Conservation (phyloP, 2,888 invertebrate species). For the Pandemis heparana region DNA sequence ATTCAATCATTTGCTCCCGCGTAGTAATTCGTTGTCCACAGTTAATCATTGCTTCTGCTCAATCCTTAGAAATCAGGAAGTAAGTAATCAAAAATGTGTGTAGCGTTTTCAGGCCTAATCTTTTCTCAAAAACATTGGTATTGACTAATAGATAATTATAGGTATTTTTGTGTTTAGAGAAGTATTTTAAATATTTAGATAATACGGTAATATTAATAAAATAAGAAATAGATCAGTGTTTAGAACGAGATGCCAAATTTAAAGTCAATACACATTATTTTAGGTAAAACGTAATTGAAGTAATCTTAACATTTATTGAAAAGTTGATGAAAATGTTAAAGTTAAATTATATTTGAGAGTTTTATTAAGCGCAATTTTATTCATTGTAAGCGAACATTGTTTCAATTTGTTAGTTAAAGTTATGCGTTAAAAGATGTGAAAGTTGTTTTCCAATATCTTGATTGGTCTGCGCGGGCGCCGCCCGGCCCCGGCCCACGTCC, state of each 20-base stretch:
- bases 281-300: slow-evolving; percentile 85
- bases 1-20: slow-evolving; percentile 47
- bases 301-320: slow-evolving; percentile 84
- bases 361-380: slow-evolving; percentile 85
- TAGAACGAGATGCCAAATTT: slow-evolving; percentile 88
- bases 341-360: slow-evolving; percentile 86
- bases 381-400: slow-evolving; percentile 84
- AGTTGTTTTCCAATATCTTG: slow-evolving; percentile 70
- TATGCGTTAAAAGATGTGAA: slow-evolving; percentile 78
- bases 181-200: slow-evolving; percentile 86
- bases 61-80: slow-evolving; percentile 56
- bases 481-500: slow-evolving; percentile 31
- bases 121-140: slow-evolving; percentile 81
- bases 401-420: slow-evolving; percentile 85
- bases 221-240: slow-evolving; percentile 82
- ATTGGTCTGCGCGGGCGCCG: slow-evolving; percentile 34
- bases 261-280: slow-evolving; percentile 88
- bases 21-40: slow-evolving; percentile 43
- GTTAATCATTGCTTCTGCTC: slow-evolving; percentile 62
- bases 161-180: slow-evolving; percentile 85
- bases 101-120: slow-evolving; percentile 82
- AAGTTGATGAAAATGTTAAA: slow-evolving; percentile 84
- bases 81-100: slow-evolving; percentile 60
- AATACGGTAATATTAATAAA: slow-evolving; percentile 79
- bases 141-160: slow-evolving; percentile 84